A percentile compares a stretch with the other conserved stretches of the same genome.
These are phyloP conservation scores for Axis porcinus DNA, from an alignment of 2,113 vertebrate genomes.

Conservation along the genomic window DNA sequence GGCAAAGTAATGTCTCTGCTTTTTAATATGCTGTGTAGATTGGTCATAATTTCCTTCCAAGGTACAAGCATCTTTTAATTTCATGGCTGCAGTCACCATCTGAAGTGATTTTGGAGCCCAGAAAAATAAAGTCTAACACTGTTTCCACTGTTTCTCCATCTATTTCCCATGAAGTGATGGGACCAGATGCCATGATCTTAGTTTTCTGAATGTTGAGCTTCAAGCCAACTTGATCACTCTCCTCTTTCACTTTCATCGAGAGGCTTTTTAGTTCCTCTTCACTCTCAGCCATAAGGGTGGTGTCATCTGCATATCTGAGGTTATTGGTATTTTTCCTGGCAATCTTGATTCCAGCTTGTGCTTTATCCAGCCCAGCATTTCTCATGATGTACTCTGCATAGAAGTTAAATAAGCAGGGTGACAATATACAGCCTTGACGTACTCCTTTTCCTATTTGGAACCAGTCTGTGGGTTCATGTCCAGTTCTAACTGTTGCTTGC, in stretches of 20 bases:
- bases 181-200: fast-evolving
- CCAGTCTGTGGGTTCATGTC: not conserved
- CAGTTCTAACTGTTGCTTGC: not conserved
- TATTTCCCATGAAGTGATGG: not conserved
- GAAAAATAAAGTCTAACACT: not conserved
- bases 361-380: fast-evolving
- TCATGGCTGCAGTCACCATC: not conserved
- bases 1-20: not conserved
- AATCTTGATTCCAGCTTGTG: not conserved
- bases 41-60: not conserved
- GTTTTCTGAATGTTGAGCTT: not conserved
- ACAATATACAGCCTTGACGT: not conserved
- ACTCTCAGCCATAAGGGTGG: not conserved
- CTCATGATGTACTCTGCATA: not conserved
- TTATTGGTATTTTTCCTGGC: not conserved
- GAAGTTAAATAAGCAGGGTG: not conserved
- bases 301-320: not conserved
- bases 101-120: not conserved
- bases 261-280: not conserved
- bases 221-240: not conserved
- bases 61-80: not conserved
- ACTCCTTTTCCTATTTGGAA: not conserved
- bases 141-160: not conserved
- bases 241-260: not conserved
- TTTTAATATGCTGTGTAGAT: not conserved